A percentile compares a stretch with the other conserved stretches of the same genome.
phyloP scores from a whole-genome alignment of 2,113 vertebrate species.

The Proteles cristata region DNA sequence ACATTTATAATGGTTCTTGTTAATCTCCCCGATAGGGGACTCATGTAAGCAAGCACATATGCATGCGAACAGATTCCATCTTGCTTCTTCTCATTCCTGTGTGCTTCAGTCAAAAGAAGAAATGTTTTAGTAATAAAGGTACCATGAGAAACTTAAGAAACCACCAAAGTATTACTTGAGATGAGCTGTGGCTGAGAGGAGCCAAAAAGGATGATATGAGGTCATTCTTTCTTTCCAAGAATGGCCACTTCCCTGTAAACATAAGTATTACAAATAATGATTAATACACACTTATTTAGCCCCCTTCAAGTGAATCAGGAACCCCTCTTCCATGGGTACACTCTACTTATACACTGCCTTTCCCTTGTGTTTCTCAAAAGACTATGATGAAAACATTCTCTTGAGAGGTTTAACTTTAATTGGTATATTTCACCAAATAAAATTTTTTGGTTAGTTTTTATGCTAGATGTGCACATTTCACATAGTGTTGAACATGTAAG shows the following conservation, averaged over 20 bases:
- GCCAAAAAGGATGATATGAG: background rate
- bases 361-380: conserved; percentile 38
- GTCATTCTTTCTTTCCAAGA: background rate
- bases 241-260: background rate
- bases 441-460: background rate
- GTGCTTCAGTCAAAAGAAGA: background rate
- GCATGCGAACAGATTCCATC: background rate
- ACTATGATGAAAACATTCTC: background rate
- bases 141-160: background rate
- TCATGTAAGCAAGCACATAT: background rate
- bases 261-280: background rate
- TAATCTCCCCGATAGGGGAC: background rate
- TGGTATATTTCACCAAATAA: background rate
- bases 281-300: background rate
- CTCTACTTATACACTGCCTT: background rate
- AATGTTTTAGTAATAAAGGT: background rate
- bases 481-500: background rate
- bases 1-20: background rate
- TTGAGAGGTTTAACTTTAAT: background rate
- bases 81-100: background rate
- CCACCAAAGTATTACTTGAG: background rate
- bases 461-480: background rate
- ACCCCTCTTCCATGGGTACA: background rate
- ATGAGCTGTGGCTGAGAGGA: background rate
- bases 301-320: background rate